These are phyloP conservation scores for Malthinus seriepunctatus DNA, from an alignment of 2,888 invertebrate species.

Conservation along the genomic window DNA sequence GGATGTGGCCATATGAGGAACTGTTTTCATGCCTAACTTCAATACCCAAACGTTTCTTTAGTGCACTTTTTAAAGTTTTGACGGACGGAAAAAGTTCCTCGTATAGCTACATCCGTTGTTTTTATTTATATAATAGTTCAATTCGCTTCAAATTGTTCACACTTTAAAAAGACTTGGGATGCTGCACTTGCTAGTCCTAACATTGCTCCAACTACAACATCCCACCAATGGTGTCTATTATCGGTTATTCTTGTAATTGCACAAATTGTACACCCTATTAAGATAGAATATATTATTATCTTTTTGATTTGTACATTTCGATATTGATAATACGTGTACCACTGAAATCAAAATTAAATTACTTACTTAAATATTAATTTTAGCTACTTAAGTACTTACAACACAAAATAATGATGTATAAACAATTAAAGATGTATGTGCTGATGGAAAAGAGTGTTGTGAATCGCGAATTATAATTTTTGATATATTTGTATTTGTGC, in stretches of 20 bases:
- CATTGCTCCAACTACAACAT: conserved; percentile 67
- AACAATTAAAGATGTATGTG: not conserved
- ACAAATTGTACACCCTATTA: conserved; percentile 67
- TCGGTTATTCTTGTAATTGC: conserved; percentile 71
- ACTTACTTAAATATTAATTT: not conserved
- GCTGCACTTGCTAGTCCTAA: conserved; percentile 55
- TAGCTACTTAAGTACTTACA: not conserved
- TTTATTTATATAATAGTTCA: too few species aligned
- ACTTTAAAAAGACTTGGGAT: too few species aligned
- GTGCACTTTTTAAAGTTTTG: too few species aligned
- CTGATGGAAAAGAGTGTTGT: not conserved
- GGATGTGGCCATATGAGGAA: too few species aligned
- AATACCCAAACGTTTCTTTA: too few species aligned
- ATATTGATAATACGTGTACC: not conserved
- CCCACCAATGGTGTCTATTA: conserved; percentile 80
- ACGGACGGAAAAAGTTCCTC: too few species aligned
- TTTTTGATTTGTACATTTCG: not conserved
- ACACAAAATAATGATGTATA: not conserved
- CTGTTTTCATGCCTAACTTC: too few species aligned
- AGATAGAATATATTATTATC: conserved; percentile 41
- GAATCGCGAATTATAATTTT: not conserved
- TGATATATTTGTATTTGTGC: not conserved
- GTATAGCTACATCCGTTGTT: too few species aligned
- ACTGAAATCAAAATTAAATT: not conserved
- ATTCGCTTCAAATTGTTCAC: too few species aligned